These are phyloP conservation scores for Aramus guarauna DNA, from an alignment of 2,113 vertebrate species.

Conservation along the genomic window DNA sequence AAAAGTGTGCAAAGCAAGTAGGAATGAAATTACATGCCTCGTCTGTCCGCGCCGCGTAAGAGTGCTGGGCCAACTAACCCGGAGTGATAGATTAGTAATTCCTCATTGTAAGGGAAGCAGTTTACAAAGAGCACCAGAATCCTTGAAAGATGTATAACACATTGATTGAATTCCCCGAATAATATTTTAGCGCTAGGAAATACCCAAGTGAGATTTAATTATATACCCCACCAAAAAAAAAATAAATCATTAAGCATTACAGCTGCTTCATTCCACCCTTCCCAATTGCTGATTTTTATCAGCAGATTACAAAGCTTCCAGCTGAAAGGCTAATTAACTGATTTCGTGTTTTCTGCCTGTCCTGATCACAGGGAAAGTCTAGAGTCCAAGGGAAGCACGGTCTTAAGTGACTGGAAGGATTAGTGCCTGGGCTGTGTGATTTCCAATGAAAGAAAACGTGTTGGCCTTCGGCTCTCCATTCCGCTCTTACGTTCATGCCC, in stretches of 20 bases:
- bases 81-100: conserved; percentile 43
- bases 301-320: conserved; percentile 1
- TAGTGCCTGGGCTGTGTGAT: not conserved
- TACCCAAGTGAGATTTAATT: conserved; percentile 21
- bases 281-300: conserved; percentile 40
- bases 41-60: not conserved
- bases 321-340: not conserved
- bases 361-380: not conserved
- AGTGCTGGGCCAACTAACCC: not conserved
- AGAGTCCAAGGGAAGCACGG: not conserved
- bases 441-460: not conserved
- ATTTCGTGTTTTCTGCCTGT: conserved; percentile 26
- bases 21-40: conserved; percentile 67
- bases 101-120: conserved; percentile 47
- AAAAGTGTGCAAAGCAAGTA: conserved; percentile 44
- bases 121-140: conserved; percentile 51
- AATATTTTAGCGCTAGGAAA: conserved; percentile 3
- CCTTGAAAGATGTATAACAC: conserved; percentile 54
- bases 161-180: conserved; percentile 34
- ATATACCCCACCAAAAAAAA: not conserved
- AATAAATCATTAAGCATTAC: not conserved
- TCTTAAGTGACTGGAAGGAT: not conserved
- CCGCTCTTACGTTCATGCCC: rapidly evolving
- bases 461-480: not conserved
- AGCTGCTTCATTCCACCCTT: not conserved